Percentiles rank a stretch among this genome's conserved stretches.
phyloP scores from a whole-genome alignment of 2,797 vertebrate genomes.

The Poeciliopsis turneri region DNA sequence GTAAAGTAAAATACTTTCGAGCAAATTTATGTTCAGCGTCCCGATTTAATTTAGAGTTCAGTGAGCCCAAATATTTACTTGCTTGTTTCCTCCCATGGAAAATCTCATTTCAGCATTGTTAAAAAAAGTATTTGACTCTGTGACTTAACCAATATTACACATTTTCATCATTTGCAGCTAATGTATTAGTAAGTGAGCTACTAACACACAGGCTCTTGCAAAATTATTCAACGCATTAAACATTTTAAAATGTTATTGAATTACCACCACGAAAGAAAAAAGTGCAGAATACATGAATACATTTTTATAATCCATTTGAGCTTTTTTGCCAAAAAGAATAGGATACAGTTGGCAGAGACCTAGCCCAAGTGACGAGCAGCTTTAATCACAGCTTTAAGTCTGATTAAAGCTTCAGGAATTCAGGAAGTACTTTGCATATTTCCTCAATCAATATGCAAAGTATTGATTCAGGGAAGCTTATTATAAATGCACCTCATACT shows the following conservation, averaged over 20 bases:
- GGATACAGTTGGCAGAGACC: not conserved
- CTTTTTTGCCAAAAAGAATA: not conserved
- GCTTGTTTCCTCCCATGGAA: not conserved
- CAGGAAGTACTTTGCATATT: too few species aligned
- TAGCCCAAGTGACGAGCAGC: not conserved
- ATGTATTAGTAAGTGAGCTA: not conserved
- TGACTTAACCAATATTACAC: not conserved
- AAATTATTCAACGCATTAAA: not conserved
- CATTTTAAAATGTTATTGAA: not conserved
- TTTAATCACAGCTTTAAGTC: not conserved
- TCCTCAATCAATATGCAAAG: not conserved
- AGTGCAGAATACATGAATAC: not conserved
- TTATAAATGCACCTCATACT: not conserved
- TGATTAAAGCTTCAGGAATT: too few species aligned
- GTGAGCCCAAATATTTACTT: constrained; percentile 33
- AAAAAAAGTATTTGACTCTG: not conserved
- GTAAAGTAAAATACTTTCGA: constrained; percentile 35
- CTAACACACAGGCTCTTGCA: not conserved
- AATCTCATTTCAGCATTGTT: not conserved
- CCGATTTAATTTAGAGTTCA: constrained; percentile 42
- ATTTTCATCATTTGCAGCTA: not conserved
- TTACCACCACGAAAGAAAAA: not conserved
- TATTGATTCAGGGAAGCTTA: not conserved
- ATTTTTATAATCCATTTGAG: not conserved
- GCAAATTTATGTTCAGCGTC: constrained; percentile 26